Evolutionary conservation across 2,113 vertebrate species (phyloP).

Genomic region (Gadus macrocephalus): DNA sequence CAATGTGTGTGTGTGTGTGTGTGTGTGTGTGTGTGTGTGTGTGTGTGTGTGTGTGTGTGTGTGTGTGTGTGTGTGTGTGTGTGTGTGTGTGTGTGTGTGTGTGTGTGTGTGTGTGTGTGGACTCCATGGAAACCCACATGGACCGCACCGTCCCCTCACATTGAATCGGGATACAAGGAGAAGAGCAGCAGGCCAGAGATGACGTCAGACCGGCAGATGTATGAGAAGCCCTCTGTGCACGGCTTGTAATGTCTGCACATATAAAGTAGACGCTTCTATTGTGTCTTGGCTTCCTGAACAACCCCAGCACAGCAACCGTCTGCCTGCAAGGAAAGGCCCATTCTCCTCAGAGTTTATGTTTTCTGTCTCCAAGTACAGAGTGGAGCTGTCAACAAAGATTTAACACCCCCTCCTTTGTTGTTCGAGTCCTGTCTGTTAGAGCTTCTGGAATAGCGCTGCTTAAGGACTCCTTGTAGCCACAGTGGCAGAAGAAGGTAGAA

Average conservation of each 20-base stretch:
- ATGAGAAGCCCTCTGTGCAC: neutral
- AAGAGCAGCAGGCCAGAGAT: conserved; percentile 8
- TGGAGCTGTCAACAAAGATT: conserved; percentile 43
- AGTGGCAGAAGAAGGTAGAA: neutral
- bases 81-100: too few relatives aligned
- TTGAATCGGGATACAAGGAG: conserved; percentile 27
- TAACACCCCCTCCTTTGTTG: conserved; percentile 26
- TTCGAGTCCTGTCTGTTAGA: neutral
- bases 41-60: too few relatives aligned
- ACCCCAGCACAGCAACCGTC: too few relatives aligned
- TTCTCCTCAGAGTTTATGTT: too few relatives aligned
- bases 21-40: too few relatives aligned
- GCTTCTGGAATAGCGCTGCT: too few relatives aligned
- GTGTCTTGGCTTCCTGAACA: conserved; percentile 12
- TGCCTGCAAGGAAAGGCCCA: too few relatives aligned
- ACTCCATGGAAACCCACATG: conserved; percentile 66
- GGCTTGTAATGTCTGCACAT: conserved; percentile 1
- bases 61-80: too few relatives aligned
- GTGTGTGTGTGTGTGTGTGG: neutral
- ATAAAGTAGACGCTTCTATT: neutral
- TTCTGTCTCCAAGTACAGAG: conserved; percentile 37
- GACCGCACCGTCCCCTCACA: conserved; percentile 22
- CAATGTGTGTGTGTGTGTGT: neutral
- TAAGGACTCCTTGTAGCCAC: neutral
- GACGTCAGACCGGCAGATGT: neutral